Conservation (phyloP, 2,797 vertebrate genomes). For the Pseudochaenichthys georgianus region DNA sequence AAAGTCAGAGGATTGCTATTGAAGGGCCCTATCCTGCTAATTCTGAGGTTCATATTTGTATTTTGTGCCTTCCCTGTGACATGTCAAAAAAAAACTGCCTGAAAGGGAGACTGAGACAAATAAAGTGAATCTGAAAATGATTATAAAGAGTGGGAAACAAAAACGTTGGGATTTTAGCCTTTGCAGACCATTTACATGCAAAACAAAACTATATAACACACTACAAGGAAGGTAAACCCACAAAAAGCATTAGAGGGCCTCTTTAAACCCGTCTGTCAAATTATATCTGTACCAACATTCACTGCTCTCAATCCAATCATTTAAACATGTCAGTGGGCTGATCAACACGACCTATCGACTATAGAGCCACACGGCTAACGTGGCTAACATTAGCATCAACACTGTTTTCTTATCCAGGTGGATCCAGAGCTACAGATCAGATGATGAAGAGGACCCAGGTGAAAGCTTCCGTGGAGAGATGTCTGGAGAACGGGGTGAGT, state of each 20-base stretch:
- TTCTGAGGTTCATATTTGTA: no score
- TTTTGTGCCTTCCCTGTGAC: not conserved
- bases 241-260: not conserved
- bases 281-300: not conserved
- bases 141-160: no score
- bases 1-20: not conserved
- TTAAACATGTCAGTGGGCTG: not conserved
- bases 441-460: conserved; percentile 86
- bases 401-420: conserved; percentile 67
- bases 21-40: no score
- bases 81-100: no score
- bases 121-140: no score
- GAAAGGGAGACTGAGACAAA: no score
- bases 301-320: not conserved
- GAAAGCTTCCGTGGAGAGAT: conserved; percentile 83
- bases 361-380: not conserved
- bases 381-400: not conserved
- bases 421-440: conserved; percentile 84
- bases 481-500: conserved; percentile 92
- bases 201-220: no score
- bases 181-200: no score
- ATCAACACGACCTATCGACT: no score
- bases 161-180: no score
- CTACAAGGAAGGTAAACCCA: no score
- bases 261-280: no score